Evolutionary conservation across 2,888 invertebrate species (phyloP).

Genomic region (Eilema griseolum): DNA sequence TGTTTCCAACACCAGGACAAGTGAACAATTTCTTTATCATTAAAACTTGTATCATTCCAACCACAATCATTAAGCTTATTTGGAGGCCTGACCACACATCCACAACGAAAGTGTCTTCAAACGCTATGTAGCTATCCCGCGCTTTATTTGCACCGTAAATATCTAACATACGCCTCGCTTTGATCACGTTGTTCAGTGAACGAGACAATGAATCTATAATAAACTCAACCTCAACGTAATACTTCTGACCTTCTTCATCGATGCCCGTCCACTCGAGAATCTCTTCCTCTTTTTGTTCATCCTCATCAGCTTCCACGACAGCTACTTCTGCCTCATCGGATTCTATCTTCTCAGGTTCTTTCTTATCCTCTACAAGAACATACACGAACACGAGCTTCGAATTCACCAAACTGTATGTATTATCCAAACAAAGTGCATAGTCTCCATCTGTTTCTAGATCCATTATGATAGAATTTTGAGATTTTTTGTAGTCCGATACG

Average conservation of each 20-base stretch:
- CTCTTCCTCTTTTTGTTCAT: conserved; percentile 72
- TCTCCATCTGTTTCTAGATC: conserved; percentile 89
- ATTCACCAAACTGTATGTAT: conserved; percentile 93
- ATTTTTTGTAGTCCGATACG: conserved; percentile 89
- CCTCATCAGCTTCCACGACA: conserved; percentile 51
- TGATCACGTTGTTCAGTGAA: conserved; percentile 88
- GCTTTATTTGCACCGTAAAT: conserved; percentile 91
- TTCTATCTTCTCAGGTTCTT: conserved; percentile 58
- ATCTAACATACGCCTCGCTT: conserved; percentile 89
- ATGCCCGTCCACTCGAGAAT: conserved; percentile 72
- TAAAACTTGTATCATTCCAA: conserved; percentile 92
- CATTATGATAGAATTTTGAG: conserved; percentile 89
- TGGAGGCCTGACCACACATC: conserved; percentile 93
- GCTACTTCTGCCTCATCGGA: conserved; percentile 61
- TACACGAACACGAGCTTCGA: conserved; percentile 94
- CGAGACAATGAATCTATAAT: conserved; percentile 89
- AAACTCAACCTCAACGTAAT: conserved; percentile 79
- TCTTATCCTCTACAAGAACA: conserved; percentile 89
- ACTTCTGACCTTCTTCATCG: conserved; percentile 62
- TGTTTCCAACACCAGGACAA: conserved; percentile 30
- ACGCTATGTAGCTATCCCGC: conserved; percentile 93
- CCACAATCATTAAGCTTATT: conserved; percentile 90
- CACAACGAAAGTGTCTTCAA: conserved; percentile 93
- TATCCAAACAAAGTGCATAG: conserved; percentile 95
- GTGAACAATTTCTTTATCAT: conserved; percentile 89